Conservation (phyloP, 2,888 invertebrate genomes). For the Limnephilus auricula region DNA sequence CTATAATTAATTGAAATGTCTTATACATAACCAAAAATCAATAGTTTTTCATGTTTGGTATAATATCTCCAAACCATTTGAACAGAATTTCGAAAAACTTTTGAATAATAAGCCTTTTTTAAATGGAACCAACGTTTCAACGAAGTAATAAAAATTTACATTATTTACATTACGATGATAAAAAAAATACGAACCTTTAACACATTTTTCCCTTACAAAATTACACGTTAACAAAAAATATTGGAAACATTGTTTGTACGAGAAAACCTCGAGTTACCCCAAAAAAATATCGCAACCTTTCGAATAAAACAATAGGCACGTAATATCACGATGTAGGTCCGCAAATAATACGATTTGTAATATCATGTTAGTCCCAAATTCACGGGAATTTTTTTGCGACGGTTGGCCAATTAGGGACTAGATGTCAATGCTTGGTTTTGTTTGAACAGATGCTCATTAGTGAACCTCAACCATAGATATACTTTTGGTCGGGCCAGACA, state of each 20-base stretch:
- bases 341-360: background rate
- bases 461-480: constrained; percentile 8
- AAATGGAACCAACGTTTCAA: background rate
- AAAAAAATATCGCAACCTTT: constrained; percentile 5
- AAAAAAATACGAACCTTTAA: background rate
- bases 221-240: background rate
- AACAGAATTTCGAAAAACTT: background rate
- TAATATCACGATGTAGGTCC: background rate
- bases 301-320: background rate
- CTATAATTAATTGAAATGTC: no score
- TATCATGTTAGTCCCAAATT: background rate
- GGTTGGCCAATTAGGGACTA: constrained; percentile 13
- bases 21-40: no score
- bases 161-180: background rate
- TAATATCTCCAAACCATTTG: no score
- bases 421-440: background rate
- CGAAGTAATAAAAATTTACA: background rate
- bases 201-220: background rate
- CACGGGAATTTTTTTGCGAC: constrained; percentile 13
- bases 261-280: background rate
- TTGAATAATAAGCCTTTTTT: background rate
- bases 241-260: background rate
- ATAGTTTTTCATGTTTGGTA: no score
- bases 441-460: constrained; percentile 32
- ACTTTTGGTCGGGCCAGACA: background rate